These are phyloP conservation scores for Plebejus anna DNA, from an alignment of 2,888 invertebrate species.

Conservation along the genomic window DNA sequence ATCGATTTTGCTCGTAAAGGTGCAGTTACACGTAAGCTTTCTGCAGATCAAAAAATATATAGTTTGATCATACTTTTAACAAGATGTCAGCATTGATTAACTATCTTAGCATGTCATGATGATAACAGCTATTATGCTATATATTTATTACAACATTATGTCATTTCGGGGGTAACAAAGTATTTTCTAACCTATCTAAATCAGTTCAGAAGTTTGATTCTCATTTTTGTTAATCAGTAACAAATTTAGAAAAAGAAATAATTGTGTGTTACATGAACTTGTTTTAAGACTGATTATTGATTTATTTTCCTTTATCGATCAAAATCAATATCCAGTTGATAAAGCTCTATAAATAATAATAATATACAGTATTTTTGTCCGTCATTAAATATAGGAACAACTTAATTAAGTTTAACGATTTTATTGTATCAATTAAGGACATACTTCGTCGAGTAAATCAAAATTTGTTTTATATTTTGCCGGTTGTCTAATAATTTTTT, in stretches of 20 bases:
- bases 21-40: background rate
- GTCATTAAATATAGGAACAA: background rate
- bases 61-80: too few relatives aligned
- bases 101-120: too few relatives aligned
- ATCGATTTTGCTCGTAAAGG: background rate
- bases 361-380: background rate
- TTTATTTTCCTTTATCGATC: background rate
- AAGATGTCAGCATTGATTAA: too few relatives aligned
- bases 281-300: background rate
- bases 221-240: too few relatives aligned
- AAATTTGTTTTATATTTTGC: conserved; percentile 3
- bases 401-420: background rate
- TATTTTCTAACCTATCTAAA: too few relatives aligned
- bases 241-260: background rate
- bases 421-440: background rate
- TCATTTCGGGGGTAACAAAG: too few relatives aligned
- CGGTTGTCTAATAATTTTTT: conserved; percentile 6
- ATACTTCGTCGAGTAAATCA: background rate
- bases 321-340: background rate
- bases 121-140: too few relatives aligned
- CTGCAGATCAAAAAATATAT: background rate
- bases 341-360: background rate
- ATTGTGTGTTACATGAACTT: background rate
- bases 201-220: too few relatives aligned
- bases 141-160: too few relatives aligned